phyloP scores from a whole-genome alignment of 2,888 invertebrate genomes.

The Glaucopsyche alexis region DNA sequence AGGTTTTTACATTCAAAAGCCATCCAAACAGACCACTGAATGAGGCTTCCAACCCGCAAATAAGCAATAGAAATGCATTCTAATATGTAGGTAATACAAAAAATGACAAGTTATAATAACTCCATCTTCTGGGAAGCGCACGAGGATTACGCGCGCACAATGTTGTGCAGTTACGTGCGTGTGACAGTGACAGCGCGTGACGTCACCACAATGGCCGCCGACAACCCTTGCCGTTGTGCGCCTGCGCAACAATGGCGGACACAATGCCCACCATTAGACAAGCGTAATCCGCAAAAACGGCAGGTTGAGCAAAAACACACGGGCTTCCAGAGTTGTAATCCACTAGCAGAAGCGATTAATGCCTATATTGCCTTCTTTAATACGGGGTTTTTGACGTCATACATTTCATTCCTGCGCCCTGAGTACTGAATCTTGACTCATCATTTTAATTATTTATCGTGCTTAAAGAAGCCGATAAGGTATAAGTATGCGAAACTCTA shows the following conservation, averaged over 20 bases:
- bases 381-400: background rate
- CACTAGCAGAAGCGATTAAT: background rate
- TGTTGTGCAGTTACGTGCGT: conserved; percentile 13
- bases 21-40: conserved; percentile 10
- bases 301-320: conserved; percentile 13
- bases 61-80: conserved; percentile 6
- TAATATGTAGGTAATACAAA: background rate
- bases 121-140: background rate
- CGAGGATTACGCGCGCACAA: conserved; percentile 2
- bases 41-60: conserved; percentile 15
- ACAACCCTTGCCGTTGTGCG: conserved; percentile 11
- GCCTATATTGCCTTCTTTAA: background rate
- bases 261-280: conserved; percentile 28
- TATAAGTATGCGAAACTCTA: too few relatives aligned
- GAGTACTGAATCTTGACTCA: too few relatives aligned
- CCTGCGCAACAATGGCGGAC: background rate
- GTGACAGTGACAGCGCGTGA: conserved; percentile 20
- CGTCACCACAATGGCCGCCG: conserved; percentile 9
- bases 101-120: conserved; percentile 20
- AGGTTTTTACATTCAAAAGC: background rate
- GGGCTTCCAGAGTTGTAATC: background rate
- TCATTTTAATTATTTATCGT: too few relatives aligned
- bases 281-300: conserved; percentile 21
- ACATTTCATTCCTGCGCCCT: too few relatives aligned
- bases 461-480: too few relatives aligned